These are phyloP conservation scores for Neodon shergylaensis DNA, from an alignment of 2,113 vertebrate genomes.

Conservation along the genomic window DNA sequence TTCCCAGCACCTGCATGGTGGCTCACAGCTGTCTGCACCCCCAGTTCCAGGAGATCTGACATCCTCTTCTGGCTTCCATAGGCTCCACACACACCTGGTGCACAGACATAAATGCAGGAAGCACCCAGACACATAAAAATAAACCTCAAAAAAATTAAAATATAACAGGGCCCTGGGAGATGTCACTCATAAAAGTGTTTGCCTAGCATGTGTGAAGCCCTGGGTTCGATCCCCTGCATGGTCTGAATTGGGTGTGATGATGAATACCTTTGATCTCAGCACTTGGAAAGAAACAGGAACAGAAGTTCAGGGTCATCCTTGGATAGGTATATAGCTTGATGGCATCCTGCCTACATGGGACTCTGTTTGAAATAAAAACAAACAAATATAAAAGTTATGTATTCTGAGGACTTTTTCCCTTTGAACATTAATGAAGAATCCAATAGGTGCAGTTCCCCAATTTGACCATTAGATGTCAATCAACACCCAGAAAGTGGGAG, in stretches of 20 bases:
- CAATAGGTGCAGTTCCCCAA: not conserved
- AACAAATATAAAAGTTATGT: not conserved
- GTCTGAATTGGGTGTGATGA: not conserved
- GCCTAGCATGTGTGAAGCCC: not conserved
- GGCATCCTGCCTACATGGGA: not conserved
- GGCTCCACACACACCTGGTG: not conserved
- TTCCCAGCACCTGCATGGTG: not conserved
- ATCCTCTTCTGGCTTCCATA: not conserved
- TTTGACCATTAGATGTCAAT: conserved; percentile 71
- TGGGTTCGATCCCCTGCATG: not conserved
- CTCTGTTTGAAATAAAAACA: not conserved
- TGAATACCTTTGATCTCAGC: not conserved
- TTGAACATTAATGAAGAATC: not conserved
- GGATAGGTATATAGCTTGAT: not conserved
- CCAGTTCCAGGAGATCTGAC: not conserved
- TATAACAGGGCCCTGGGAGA: not conserved
- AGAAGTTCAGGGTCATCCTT: not conserved
- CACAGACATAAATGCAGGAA: not conserved
- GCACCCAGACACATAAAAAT: not conserved
- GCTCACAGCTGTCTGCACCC: not conserved
- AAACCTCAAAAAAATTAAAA: not conserved
- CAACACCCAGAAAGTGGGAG: conserved; percentile 30
- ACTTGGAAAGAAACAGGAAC: not conserved
- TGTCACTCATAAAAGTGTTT: not conserved
- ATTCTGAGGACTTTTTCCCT: not conserved